Evolutionary conservation across 2,888 invertebrate species (phyloP).

Genomic region (Dryocosmus kuriphilus): DNA sequence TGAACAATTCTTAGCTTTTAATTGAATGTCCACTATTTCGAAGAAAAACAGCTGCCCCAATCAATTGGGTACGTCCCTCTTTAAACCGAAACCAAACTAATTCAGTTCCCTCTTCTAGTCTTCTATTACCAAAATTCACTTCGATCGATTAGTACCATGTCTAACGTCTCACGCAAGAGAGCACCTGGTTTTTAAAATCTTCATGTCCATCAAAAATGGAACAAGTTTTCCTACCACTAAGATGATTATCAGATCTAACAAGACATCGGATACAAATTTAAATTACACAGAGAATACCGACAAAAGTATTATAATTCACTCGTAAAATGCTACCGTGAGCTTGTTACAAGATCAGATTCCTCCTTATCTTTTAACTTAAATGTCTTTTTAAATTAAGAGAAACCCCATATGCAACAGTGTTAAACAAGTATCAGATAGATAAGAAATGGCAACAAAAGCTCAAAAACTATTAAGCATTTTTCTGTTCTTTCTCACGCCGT

Average conservation of each 20-base stretch:
- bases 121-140: neutral
- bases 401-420: neutral
- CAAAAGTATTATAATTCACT: neutral
- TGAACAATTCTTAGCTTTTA: neutral
- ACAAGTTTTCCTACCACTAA: neutral
- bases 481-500: neutral
- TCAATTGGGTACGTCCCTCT: neutral
- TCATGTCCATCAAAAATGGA: neutral
- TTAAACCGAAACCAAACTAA: neutral
- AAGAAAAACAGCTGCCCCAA: neutral
- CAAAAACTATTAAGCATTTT: neutral
- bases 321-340: neutral
- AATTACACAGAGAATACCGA: neutral
- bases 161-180: neutral
- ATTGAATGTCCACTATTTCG: neutral
- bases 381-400: neutral
- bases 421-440: neutral
- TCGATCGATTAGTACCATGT: neutral
- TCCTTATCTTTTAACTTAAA: neutral
- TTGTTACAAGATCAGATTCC: neutral
- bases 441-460: neutral
- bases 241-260: neutral
- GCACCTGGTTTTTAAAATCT: constrained; percentile 1
- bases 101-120: neutral
- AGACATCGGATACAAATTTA: neutral